phyloP scores from a whole-genome alignment of 2,797 vertebrate genomes.

The Acropternis orthonyx region DNA sequence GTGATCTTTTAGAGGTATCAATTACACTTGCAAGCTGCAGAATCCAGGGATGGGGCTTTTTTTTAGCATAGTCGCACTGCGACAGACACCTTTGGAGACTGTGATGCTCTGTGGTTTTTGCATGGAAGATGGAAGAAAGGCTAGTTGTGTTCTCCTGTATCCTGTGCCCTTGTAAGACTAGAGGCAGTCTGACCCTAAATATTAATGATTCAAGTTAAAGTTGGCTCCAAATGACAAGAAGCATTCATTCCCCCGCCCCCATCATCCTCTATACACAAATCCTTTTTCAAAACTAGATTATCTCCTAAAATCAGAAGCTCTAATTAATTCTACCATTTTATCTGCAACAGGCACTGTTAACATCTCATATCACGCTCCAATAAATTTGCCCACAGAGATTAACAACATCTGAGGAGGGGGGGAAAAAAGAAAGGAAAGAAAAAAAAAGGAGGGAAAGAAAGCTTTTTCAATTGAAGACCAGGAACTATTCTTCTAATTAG shows the following conservation, averaged over 20 bases:
- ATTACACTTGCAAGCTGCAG: fast-evolving
- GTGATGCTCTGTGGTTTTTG: background rate
- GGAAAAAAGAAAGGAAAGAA: too few species aligned
- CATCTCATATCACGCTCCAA: conserved; percentile 64
- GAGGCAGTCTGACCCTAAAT: conserved; percentile 1
- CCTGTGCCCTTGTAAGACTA: background rate
- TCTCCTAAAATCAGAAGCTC: conserved; percentile 41
- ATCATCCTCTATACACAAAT: background rate
- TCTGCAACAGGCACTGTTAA: conserved; percentile 33
- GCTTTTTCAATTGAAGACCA: background rate
- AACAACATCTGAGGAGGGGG: background rate
- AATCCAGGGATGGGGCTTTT: background rate
- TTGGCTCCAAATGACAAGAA: conserved; percentile 1
- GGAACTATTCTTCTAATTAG: conserved; percentile 7
- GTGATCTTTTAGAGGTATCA: background rate
- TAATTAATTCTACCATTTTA: conserved; percentile 63
- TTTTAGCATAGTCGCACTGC: background rate
- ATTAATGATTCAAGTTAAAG: conserved; percentile 5
- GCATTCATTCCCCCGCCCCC: fast-evolving
- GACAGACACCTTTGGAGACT: background rate
- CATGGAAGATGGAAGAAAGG: background rate
- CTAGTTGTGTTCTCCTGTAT: background rate
- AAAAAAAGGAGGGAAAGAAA: background rate
- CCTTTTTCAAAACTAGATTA: conserved; percentile 42
- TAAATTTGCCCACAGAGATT: conserved; percentile 64